These are phyloP conservation scores for Tetragonula clypearis DNA, from an alignment of 1,140 invertebrate genomes.

Conservation along the genomic window DNA sequence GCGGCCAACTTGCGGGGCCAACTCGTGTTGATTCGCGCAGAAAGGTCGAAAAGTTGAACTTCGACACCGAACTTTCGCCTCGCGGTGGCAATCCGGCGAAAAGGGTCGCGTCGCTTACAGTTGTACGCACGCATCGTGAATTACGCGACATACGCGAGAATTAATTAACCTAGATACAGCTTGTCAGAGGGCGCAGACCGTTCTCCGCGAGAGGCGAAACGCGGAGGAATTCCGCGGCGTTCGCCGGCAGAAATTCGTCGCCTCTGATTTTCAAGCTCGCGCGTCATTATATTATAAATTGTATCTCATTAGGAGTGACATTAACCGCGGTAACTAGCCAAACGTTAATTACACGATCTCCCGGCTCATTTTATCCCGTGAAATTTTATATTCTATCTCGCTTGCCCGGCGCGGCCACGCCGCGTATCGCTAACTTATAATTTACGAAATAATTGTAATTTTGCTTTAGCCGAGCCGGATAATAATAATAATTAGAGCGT, in stretches of 20 bases:
- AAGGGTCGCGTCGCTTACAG: background rate
- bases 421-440: constrained; percentile 10
- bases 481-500: constrained; percentile 27
- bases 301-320: constrained; percentile 20
- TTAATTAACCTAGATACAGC: constrained; percentile 16
- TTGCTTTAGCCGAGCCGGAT: background rate
- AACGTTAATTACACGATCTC: constrained; percentile 34
- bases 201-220: background rate
- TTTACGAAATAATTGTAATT: constrained; percentile 36
- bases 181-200: background rate
- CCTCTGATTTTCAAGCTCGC: constrained; percentile 2
- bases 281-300: constrained; percentile 23
- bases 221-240: background rate
- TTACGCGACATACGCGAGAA: background rate
- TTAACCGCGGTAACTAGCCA: constrained; percentile 11
- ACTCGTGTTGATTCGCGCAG: background rate
- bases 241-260: background rate
- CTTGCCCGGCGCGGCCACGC: background rate
- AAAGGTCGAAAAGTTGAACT: background rate
- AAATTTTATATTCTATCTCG: constrained; percentile 17
- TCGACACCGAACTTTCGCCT: background rate
- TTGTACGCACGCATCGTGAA: background rate
- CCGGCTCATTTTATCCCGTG: constrained; percentile 12
- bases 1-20: background rate
- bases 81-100: background rate